Conservation (phyloP, 2,797 vertebrate genomes). For the Leuciscus waleckii region DNA sequence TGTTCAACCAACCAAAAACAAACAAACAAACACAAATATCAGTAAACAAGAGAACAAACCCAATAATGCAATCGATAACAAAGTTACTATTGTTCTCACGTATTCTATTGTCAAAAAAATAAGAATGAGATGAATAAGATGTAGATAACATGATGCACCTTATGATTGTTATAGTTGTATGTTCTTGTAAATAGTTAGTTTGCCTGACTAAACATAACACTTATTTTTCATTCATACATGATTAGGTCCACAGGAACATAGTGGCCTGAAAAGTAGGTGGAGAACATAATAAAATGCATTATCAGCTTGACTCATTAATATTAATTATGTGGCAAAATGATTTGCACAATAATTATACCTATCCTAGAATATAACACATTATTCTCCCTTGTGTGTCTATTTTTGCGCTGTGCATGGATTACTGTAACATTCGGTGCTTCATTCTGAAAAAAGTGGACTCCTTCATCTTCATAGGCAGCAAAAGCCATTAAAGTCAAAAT, state of each 20-base stretch:
- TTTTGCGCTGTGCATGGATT: slow-evolving; percentile 12
- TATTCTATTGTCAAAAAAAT: not conserved
- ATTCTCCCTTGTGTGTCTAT: slow-evolving; percentile 23
- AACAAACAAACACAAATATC: slow-evolving; percentile 12
- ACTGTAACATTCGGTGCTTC: slow-evolving; percentile 10
- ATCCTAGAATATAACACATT: not conserved
- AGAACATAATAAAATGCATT: not conserved
- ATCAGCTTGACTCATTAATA: slow-evolving; percentile 5
- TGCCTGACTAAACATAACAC: not conserved
- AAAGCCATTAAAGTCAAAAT: slow-evolving; percentile 56
- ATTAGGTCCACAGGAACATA: not conserved
- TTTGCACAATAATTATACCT: not conserved
- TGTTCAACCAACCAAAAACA: slow-evolving; percentile 1
- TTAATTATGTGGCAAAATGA: not conserved
- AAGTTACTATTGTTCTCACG: not conserved
- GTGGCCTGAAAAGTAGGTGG: not conserved
- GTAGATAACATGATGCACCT: not conserved
- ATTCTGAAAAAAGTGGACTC: slow-evolving; percentile 32
- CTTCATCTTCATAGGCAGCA: slow-evolving; percentile 40
- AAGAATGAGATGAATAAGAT: too few species aligned
- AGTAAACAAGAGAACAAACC: not conserved
- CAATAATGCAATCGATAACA: not conserved
- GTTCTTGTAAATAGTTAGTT: not conserved
- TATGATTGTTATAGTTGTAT: not conserved
- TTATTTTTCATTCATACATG: not conserved